Percentiles rank a stretch among this genome's conserved stretches.
phyloP scores from a whole-genome alignment of 2,888 invertebrate genomes.

The Pseudococcus viburni region DNA sequence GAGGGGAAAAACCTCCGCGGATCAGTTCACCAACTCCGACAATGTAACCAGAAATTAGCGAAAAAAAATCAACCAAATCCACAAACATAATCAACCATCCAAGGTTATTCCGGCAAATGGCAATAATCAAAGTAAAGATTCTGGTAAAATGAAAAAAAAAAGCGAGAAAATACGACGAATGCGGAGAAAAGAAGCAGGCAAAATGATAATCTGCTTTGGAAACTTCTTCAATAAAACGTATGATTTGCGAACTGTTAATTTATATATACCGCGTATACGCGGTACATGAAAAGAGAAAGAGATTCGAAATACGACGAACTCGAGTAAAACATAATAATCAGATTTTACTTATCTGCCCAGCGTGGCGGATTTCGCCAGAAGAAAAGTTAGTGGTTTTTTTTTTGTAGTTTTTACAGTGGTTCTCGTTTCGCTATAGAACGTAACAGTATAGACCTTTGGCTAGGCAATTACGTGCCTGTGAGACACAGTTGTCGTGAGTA shows the following conservation, averaged over 20 bases:
- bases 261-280: not conserved
- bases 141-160: not conserved
- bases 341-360: not conserved
- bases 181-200: not conserved
- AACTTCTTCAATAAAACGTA: constrained; percentile 16
- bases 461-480: not conserved
- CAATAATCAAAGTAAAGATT: not conserved
- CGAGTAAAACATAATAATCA: constrained; percentile 44
- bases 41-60: constrained; percentile 13
- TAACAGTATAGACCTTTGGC: constrained; percentile 36
- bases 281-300: not conserved
- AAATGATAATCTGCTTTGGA: not conserved
- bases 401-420: not conserved
- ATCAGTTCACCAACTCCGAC: not conserved
- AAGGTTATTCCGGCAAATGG: not conserved
- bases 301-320: constrained; percentile 12
- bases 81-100: constrained; percentile 8
- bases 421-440: not conserved
- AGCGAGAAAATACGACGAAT: not conserved
- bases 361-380: constrained; percentile 16
- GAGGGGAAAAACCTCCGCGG: not conserved
- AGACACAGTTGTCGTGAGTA: constrained; percentile 30
- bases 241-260: constrained; percentile 47
- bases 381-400: not conserved
- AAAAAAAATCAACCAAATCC: not conserved